These are phyloP conservation scores for Bostrychus sinensis DNA, from an alignment of 2,113 vertebrate genomes.

Conservation along the genomic window DNA sequence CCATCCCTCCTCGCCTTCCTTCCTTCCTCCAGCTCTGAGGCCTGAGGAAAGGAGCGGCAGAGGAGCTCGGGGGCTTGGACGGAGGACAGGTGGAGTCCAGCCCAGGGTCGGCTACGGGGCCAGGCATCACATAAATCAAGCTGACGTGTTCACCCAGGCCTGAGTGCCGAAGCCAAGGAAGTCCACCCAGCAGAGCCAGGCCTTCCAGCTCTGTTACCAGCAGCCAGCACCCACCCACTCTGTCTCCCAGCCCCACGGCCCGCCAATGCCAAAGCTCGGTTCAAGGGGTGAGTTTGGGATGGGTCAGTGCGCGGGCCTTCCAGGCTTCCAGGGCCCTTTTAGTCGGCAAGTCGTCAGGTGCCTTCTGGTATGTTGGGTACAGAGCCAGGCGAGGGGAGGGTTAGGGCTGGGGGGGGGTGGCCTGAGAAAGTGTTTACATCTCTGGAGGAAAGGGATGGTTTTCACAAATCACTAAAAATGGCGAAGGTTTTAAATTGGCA, in stretches of 20 bases:
- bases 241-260: background rate
- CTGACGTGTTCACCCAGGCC: conserved; percentile 79
- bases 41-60: background rate
- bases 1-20: background rate
- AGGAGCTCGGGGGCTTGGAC: conserved; percentile 37
- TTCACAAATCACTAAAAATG: conserved; percentile 19
- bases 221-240: conserved; percentile 4
- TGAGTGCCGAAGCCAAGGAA: conserved; percentile 49
- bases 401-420: conserved; percentile 2
- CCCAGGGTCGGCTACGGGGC: conserved; percentile 61
- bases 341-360: conserved; percentile 69
- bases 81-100: conserved; percentile 73
- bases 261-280: conserved; percentile 49
- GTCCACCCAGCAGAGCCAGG: conserved; percentile 45
- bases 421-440: conserved; percentile 12
- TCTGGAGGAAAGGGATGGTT: conserved; percentile 14
- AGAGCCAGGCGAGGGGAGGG: conserved; percentile 51
- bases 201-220: conserved; percentile 39
- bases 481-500: background rate
- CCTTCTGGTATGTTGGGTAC: conserved; percentile 67
- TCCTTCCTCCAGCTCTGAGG: conserved; percentile 9
- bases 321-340: conserved; percentile 47
- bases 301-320: conserved; percentile 64
- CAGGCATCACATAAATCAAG: conserved; percentile 73
- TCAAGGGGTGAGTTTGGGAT: conserved; percentile 68